Evolutionary conservation across 2,888 invertebrate species (phyloP), one percentile per base, ranked within the genome.

Genomic region (Drosophila buzzatii): DNA sequence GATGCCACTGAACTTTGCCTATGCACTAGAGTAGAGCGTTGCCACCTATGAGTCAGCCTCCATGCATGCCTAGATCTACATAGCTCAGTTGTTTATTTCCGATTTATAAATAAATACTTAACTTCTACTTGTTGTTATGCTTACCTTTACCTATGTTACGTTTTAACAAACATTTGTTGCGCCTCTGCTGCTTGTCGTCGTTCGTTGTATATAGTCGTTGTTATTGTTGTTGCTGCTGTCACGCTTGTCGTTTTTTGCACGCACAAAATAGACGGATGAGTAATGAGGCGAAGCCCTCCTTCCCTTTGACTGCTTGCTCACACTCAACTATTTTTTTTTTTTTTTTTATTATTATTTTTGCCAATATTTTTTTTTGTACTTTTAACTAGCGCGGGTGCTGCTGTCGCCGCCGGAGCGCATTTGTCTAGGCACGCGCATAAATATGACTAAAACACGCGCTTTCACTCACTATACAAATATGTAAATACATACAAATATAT

Each of bases 111-210:
- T 20, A 20, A 27, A 37, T 18, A 39, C 39, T 59, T 6, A 7
- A 31, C 58, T 18, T 37, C 27, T 27, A 39, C n/a, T 42, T 27
- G 20, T 58, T 62, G 8, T 52, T 23, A 9, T 18, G 37, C 80
- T 90, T 52, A 86, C 81, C 81, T 85, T 75, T 69, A 71, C 68
- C 65, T 76, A 69, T 68, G 75, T 62, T 70, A 14, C 67, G 70
- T 78, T 81, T 73, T 55, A 64, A 59, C 84, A 89, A 89, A 86
- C 85, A 85, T 85, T 85, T 85, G 85, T 85, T 85, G 85, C 90
- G 70, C 70, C 68, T 59, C 53, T 72, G 69, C 65, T 72, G 60
- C 58, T 71, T 62, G 70, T 70, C 56, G 70, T 85, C 20, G 79
- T 66, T 82, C 70, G 82, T 69, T 79, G 59, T 61, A 49, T 62